Percentiles rank a stretch among this genome's conserved stretches.
These are phyloP conservation scores for Pungitius pungitius DNA, from an alignment of 2,113 vertebrate genomes.

Conservation along the genomic window DNA sequence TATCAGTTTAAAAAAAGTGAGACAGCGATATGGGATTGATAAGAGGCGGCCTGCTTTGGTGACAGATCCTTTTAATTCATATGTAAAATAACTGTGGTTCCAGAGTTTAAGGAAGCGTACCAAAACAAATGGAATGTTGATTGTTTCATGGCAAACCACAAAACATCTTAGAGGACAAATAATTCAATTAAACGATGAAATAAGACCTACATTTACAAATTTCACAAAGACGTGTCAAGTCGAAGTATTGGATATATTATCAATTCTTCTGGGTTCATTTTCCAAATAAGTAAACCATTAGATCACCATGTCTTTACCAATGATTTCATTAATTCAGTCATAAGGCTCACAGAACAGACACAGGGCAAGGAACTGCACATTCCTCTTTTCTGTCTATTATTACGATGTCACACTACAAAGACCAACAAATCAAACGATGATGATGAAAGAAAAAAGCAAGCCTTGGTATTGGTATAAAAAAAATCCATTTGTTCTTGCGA, in stretches of 20 bases:
- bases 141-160: background rate
- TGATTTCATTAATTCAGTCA: background rate
- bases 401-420: background rate
- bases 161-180: background rate
- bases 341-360: background rate
- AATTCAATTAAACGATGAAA: background rate
- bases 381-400: slow-evolving; percentile 1
- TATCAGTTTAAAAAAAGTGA: slow-evolving; percentile 68
- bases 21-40: slow-evolving; percentile 64
- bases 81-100: slow-evolving; percentile 27
- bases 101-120: background rate
- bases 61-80: slow-evolving; percentile 32
- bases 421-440: slow-evolving; percentile 23
- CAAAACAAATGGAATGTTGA: background rate
- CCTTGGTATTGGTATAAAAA: slow-evolving; percentile 49
- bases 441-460: slow-evolving; percentile 48
- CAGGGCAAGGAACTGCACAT: background rate
- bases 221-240: background rate
- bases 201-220: background rate
- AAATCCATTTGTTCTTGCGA: slow-evolving; percentile 46
- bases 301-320: background rate
- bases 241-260: background rate
- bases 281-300: background rate
- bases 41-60: slow-evolving; percentile 71
- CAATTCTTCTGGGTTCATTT: background rate